Percentiles rank a stretch among this genome's conserved stretches.
Evolutionary conservation across 2,888 invertebrate genomes (phyloP).

Genomic region (Coenonympha glycerion): DNA sequence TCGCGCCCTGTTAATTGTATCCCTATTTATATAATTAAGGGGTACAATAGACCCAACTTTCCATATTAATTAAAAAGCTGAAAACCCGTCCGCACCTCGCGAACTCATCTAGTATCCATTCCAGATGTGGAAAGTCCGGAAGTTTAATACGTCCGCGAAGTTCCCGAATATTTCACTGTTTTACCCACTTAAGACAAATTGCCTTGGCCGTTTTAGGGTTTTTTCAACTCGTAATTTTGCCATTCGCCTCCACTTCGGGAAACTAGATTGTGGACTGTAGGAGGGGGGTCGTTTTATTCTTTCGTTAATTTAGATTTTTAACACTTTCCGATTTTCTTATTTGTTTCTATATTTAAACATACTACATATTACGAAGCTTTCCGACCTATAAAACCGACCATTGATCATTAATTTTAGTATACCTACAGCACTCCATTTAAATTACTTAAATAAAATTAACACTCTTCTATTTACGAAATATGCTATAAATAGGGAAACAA

Average conservation of each 20-base stretch:
- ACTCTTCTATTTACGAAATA: too few relatives aligned
- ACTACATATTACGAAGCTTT: too few relatives aligned
- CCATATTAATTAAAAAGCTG: slow-evolving; percentile 21
- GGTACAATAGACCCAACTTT: slow-evolving; percentile 28
- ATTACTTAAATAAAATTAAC: too few relatives aligned
- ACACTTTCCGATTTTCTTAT: not conserved
- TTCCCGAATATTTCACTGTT: slow-evolving; percentile 67
- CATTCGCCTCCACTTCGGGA: slow-evolving; percentile 37
- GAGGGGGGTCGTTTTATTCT: slow-evolving; percentile 14
- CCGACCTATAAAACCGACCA: too few relatives aligned
- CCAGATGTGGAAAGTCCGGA: slow-evolving; percentile 33
- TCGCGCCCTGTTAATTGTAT: slow-evolving; percentile 46
- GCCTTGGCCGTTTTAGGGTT: slow-evolving; percentile 45
- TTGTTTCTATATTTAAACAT: too few relatives aligned
- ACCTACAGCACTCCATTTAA: too few relatives aligned
- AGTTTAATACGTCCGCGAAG: slow-evolving; percentile 64
- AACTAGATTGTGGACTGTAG: slow-evolving; percentile 22
- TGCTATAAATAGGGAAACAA: too few relatives aligned
- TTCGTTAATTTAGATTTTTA: slow-evolving; percentile 14
- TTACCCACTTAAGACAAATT: slow-evolving; percentile 68
- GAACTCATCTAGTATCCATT: slow-evolving; percentile 11
- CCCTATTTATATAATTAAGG: slow-evolving; percentile 36
- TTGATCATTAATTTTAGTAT: too few relatives aligned
- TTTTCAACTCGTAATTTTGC: slow-evolving; percentile 59
- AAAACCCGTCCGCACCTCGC: slow-evolving; percentile 15